Evolutionary conservation across 37 sponge, comb jelly and placozoan genomes (phyloP).

Genomic region (Dysidea cf. avara): DNA sequence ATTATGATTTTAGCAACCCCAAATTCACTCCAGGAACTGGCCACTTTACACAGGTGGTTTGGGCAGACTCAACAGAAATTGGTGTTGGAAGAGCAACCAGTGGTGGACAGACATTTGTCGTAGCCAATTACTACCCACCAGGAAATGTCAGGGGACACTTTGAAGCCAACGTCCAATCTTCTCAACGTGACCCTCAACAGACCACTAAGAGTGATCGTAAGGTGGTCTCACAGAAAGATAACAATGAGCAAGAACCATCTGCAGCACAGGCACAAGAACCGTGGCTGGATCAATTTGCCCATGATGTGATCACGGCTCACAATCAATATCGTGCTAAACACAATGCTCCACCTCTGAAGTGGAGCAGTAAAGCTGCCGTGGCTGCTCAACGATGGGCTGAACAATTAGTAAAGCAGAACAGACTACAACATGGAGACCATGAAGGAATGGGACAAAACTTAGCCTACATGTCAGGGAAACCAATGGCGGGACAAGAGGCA

Average conservation of each 20-base stretch:
- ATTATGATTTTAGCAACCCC: slow-evolving; percentile 73
- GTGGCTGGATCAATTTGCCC: slow-evolving; percentile 35
- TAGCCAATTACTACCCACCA: slow-evolving; percentile 79
- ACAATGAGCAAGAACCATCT: too few species aligned
- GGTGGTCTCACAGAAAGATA: too few species aligned
- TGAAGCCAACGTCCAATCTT: slow-evolving; percentile 69
- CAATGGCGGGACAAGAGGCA: slow-evolving; percentile 35
- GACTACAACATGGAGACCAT: slow-evolving; percentile 66
- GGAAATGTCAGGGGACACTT: slow-evolving; percentile 75
- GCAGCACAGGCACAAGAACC: too few species aligned
- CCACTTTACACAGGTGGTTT: slow-evolving; percentile 96
- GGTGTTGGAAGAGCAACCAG: slow-evolving; percentile 48
- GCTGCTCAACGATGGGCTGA: slow-evolving; percentile 86
- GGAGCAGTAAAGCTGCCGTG: slow-evolving; percentile 53
- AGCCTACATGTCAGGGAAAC: slow-evolving; percentile 52
- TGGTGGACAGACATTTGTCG: too few species aligned
- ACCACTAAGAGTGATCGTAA: too few species aligned
- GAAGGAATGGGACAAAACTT: slow-evolving; percentile 89
- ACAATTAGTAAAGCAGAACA: slow-evolving; percentile 61
- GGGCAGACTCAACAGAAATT: slow-evolving; percentile 76
- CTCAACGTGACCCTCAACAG: too few species aligned
- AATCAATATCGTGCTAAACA: slow-evolving; percentile 77
- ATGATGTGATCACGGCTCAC: slow-evolving; percentile 62
- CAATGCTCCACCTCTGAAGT: slow-evolving; percentile 59
- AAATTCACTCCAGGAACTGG: slow-evolving; percentile 74